Conservation (phyloP, 2,888 invertebrate genomes). For the Andrena bicolor region DNA sequence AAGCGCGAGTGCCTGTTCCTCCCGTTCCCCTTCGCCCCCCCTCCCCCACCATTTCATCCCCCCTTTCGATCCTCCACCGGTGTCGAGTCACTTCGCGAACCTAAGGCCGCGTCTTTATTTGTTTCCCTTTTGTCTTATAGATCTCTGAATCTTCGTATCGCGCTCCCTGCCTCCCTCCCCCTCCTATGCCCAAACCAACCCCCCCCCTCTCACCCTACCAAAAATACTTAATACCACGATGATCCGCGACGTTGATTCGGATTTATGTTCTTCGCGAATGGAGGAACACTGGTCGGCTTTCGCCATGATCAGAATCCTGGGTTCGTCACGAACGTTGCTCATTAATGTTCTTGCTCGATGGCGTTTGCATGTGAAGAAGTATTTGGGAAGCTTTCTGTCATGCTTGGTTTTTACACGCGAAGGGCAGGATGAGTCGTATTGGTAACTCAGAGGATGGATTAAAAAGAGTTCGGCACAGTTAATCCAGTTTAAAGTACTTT, state of each 20-base stretch:
- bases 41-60: conserved; percentile 24
- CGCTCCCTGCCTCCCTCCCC: neutral
- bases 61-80: conserved; percentile 43
- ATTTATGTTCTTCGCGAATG: conserved; percentile 48
- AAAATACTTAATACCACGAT: conserved; percentile 70
- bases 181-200: neutral
- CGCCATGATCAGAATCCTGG: conserved; percentile 27
- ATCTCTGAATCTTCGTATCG: conserved; percentile 68
- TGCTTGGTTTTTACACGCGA: conserved; percentile 35
- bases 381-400: conserved; percentile 20
- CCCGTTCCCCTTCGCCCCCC: conserved; percentile 45
- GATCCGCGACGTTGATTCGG: conserved; percentile 59
- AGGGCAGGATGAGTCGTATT: conserved; percentile 32
- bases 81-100: conserved; percentile 76
- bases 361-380: conserved; percentile 32
- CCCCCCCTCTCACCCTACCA: conserved; percentile 36
- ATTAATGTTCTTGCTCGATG: conserved; percentile 43
- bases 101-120: conserved; percentile 75
- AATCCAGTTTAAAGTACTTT: neutral
- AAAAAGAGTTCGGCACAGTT: conserved; percentile 1
- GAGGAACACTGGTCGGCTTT: neutral
- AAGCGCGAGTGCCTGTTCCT: conserved; percentile 80
- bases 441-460: conserved; percentile 27
- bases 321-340: conserved; percentile 37
- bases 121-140: conserved; percentile 76